Evolutionary conservation across 2,888 invertebrate genomes (phyloP).

Genomic region (Proisotoma minuta): DNA sequence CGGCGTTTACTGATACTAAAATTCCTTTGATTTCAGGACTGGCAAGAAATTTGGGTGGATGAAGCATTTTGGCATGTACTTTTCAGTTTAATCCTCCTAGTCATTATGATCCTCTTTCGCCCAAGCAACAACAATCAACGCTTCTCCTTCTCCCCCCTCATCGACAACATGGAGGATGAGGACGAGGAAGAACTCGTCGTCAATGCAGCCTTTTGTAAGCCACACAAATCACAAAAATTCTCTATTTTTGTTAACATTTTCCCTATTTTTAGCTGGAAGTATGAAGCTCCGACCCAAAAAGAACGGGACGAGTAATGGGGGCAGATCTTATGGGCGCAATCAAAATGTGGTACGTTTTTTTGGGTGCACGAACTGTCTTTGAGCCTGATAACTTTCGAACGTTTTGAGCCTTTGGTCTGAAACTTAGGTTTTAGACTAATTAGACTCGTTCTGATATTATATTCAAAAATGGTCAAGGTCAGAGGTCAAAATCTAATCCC

Average conservation of each 20-base stretch:
- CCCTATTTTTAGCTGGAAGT: slow-evolving; percentile 25
- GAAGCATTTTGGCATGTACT: slow-evolving; percentile 93
- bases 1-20: neutral
- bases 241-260: neutral
- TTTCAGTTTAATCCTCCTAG: slow-evolving; percentile 78
- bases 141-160: slow-evolving; percentile 83
- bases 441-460: too few relatives aligned
- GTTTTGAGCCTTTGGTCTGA: too few relatives aligned
- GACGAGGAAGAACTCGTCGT: slow-evolving; percentile 78
- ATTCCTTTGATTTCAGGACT: slow-evolving; percentile 58
- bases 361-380: too few relatives aligned
- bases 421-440: too few relatives aligned
- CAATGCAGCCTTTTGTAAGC: slow-evolving; percentile 73
- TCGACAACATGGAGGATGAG: slow-evolving; percentile 73
- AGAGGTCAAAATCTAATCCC: too few relatives aligned
- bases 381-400: too few relatives aligned
- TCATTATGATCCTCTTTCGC: slow-evolving; percentile 92
- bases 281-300: slow-evolving; percentile 43
- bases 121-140: slow-evolving; percentile 94
- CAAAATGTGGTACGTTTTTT: slow-evolving; percentile 35
- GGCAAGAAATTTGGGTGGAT: slow-evolving; percentile 90
- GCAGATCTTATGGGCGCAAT: slow-evolving; percentile 33
- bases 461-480: too few relatives aligned
- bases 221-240: too few relatives aligned
- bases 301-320: slow-evolving; percentile 25